Evolutionary conservation across 2,113 vertebrate species (phyloP).

Genomic region (Serilophus lunatus): DNA sequence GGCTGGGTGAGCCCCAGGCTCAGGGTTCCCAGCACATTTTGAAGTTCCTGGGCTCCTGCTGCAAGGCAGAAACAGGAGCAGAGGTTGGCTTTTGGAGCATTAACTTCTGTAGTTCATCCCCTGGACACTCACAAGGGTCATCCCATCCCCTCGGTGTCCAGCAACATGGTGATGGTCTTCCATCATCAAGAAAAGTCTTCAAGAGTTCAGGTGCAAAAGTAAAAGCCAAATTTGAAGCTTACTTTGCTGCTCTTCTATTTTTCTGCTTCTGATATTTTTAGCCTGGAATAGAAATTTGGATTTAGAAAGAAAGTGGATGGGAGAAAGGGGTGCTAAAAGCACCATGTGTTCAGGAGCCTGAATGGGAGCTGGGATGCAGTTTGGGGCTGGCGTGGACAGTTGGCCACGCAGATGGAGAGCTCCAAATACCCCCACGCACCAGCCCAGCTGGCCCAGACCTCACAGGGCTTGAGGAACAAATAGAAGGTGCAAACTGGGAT

Average conservation of each 20-base stretch:
- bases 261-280: neutral
- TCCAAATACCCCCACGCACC: accelerated
- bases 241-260: neutral
- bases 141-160: neutral
- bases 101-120: neutral
- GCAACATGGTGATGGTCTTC: accelerated
- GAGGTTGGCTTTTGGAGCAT: neutral
- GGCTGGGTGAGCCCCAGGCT: neutral
- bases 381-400: neutral
- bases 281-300: neutral
- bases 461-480: accelerated
- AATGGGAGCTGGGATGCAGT: neutral
- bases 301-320: neutral
- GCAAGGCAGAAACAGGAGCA: neutral
- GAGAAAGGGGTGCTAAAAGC: constrained; percentile 8
- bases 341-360: constrained; percentile 12
- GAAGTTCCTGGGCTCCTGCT: neutral
- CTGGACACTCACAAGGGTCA: accelerated
- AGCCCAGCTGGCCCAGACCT: neutral
- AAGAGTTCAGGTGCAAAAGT: neutral
- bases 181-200: neutral
- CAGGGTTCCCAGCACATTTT: neutral
- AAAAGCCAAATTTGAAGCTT: neutral
- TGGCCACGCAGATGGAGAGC: neutral
- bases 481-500: neutral